phyloP scores from a whole-genome alignment of 2,797 vertebrate species.

The Brachyalestes nurse region DNA sequence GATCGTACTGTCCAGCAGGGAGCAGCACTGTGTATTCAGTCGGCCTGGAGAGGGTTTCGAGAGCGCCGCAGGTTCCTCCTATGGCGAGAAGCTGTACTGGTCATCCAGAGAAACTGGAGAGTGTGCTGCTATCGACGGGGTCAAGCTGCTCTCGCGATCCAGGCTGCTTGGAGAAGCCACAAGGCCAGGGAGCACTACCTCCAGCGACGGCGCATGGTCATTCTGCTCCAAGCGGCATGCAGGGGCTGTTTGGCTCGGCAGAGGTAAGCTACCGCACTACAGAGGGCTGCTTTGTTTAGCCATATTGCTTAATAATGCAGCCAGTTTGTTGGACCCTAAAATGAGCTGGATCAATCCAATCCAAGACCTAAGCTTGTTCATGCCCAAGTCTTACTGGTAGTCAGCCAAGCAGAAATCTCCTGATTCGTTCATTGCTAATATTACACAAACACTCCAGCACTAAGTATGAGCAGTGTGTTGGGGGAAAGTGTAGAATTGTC shows the following conservation, averaged over 20 bases:
- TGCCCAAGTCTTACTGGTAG: constrained; percentile 13
- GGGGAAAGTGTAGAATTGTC: not conserved
- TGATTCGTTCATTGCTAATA: constrained; percentile 4
- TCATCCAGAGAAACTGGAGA: constrained; percentile 90
- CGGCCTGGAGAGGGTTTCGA: constrained; percentile 85
- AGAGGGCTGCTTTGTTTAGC: constrained; percentile 23
- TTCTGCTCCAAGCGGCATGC: constrained; percentile 81
- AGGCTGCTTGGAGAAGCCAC: constrained; percentile 88
- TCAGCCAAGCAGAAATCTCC: constrained; percentile 31
- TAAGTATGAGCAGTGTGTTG: constrained; percentile 63
- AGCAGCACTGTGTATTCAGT: constrained; percentile 86
- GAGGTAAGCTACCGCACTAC: constrained; percentile 77
- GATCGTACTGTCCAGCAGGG: constrained; percentile 67
- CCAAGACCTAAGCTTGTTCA: constrained; percentile 28
- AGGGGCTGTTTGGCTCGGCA: constrained; percentile 84
- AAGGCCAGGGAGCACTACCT: constrained; percentile 72
- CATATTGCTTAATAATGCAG: constrained; percentile 22
- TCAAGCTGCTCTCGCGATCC: constrained; percentile 83
- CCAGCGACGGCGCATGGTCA: constrained; percentile 67
- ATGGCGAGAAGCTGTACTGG: constrained; percentile 80
- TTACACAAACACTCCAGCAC: constrained; percentile 57
- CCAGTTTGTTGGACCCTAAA: constrained; percentile 5
- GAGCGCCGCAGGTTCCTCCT: constrained; percentile 79
- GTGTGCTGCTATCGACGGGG: constrained; percentile 68
- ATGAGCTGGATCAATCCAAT: constrained; percentile 39